Conservation (phyloP, 1,140 invertebrate species). For the Bombyx mandarina region DNA sequence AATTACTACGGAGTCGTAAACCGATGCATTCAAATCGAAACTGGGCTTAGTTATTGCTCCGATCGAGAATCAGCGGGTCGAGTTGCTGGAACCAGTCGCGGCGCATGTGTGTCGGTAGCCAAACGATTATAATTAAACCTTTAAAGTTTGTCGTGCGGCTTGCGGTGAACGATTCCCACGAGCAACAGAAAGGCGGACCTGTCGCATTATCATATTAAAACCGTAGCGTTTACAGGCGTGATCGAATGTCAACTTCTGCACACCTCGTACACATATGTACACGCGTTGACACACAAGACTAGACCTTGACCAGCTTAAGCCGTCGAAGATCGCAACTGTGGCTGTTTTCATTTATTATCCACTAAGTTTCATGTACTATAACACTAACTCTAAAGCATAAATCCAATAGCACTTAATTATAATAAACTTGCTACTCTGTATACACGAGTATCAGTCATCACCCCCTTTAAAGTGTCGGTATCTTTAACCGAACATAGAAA, state of each 20-base stretch:
- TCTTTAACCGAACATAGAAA: slow-evolving; percentile 6
- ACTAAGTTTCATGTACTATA: no score
- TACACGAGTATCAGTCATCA: no score
- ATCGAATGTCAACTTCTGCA: slow-evolving; percentile 17
- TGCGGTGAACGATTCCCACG: slow-evolving; percentile 22
- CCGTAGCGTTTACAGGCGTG: slow-evolving; percentile 17
- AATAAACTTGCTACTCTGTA: no score
- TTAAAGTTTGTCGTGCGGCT: slow-evolving; percentile 17
- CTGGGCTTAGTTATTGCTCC: slow-evolving; percentile 15
- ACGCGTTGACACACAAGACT: slow-evolving; percentile 10
- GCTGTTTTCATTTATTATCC: no score
- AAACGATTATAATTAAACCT: slow-evolving; percentile 20
- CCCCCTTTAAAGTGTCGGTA: no score
- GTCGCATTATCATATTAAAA: slow-evolving; percentile 27
- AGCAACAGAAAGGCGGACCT: slow-evolving; percentile 15
- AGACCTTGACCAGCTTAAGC: slow-evolving; percentile 15
- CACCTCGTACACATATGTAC: slow-evolving; percentile 2
- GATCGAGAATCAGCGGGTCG: slow-evolving; percentile 17
- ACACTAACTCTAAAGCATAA: no score
- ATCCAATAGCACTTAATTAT: no score
- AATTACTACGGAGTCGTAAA: slow-evolving; percentile 18
- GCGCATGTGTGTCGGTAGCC: slow-evolving; percentile 14
- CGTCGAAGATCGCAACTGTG: no score
- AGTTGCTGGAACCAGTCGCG: slow-evolving; percentile 20
- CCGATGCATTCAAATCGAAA: slow-evolving; percentile 11